phyloP scores from a whole-genome alignment of 2,888 invertebrate species.

The Pterostichus madidus region DNA sequence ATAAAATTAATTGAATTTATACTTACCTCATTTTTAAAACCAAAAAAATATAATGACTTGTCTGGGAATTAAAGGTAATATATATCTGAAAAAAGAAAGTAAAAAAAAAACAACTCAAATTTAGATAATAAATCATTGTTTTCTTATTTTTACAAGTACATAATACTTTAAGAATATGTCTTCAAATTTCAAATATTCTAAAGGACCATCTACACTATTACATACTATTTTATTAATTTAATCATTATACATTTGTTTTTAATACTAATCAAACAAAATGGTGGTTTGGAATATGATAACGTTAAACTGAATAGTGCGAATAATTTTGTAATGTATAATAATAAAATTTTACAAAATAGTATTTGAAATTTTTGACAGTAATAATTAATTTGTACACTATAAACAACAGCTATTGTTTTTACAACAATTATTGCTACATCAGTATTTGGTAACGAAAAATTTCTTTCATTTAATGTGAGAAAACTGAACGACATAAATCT shows the following conservation, averaged over 20 bases:
- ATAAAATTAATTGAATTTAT: too few relatives aligned
- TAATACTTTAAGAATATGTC: constrained; percentile 56
- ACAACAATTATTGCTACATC: constrained; percentile 65
- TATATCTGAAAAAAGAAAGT: not conserved
- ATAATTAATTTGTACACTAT: constrained; percentile 59
- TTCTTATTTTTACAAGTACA: constrained; percentile 64
- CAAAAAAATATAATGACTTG: too few relatives aligned
- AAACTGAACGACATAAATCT: too few relatives aligned
- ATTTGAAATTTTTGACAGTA: constrained; percentile 53
- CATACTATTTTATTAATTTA: not conserved
- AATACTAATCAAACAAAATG: not conserved
- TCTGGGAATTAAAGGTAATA: not conserved
- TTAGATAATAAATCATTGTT: constrained; percentile 59
- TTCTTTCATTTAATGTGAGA: constrained; percentile 6
- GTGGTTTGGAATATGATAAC: too few relatives aligned
- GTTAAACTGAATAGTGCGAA: not conserved
- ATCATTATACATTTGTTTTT: constrained; percentile 37
- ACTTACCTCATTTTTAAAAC: too few relatives aligned
- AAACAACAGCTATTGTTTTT: constrained; percentile 57
- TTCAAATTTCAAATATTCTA: constrained; percentile 34
- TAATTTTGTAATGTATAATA: constrained; percentile 40
- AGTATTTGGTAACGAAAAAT: constrained; percentile 47
- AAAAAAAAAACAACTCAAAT: constrained; percentile 28
- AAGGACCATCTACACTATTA: constrained; percentile 22
- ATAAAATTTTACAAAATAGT: constrained; percentile 45